phyloP scores from a whole-genome alignment of 2,888 invertebrate genomes.

The Hartigia nigra region DNA sequence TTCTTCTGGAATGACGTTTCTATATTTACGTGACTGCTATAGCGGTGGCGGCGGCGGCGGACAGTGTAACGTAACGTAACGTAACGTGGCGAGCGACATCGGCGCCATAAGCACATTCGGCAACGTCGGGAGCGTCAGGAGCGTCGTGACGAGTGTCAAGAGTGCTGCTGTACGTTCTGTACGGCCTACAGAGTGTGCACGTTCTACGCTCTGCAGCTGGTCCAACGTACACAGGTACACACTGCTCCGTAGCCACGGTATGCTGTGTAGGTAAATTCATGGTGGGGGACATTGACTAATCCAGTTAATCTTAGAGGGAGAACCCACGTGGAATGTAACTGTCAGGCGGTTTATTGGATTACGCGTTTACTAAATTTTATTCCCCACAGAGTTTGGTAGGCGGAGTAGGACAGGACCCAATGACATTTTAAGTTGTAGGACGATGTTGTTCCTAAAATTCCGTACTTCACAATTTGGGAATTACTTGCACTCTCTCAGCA shows the following conservation, averaged over 20 bases:
- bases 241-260: background rate
- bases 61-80: background rate
- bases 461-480: too few species aligned
- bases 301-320: background rate
- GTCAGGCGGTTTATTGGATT: background rate
- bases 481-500: background rate
- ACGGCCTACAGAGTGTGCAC: background rate
- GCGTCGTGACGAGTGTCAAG: too few species aligned
- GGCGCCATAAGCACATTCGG: background rate
- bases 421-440: background rate
- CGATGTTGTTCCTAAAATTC: too few species aligned
- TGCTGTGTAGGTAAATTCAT: background rate
- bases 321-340: background rate
- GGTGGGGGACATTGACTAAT: background rate
- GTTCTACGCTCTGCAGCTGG: background rate
- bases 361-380: background rate
- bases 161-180: too few species aligned
- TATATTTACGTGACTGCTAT: background rate
- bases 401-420: background rate
- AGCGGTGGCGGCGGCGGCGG: too few species aligned
- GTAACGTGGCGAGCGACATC: background rate
- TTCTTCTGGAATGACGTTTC: slow-evolving; percentile 1
- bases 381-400: background rate
- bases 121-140: background rate
- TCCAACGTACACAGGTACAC: background rate